Percentiles rank a stretch among this genome's conserved stretches.
Evolutionary conservation across 2,113 vertebrate genomes (phyloP).

Genomic region (Corythornis vintsioides): DNA sequence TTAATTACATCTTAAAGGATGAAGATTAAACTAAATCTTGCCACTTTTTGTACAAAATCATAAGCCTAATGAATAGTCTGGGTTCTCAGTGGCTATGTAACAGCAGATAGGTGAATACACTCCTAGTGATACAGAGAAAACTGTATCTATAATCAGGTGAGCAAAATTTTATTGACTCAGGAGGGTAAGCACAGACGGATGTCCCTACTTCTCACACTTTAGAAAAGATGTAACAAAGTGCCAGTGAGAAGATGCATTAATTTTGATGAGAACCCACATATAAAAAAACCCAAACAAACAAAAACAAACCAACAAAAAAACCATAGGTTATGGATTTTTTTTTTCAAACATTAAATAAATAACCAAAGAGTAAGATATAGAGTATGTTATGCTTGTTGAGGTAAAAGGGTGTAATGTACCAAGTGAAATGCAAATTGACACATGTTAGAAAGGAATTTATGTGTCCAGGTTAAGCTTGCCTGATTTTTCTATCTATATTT

Average conservation of each 20-base stretch:
- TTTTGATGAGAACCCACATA: neutral
- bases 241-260: neutral
- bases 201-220: neutral
- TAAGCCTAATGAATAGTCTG: neutral
- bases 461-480: neutral
- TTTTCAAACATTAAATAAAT: neutral
- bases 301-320: neutral
- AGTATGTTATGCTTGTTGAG: neutral
- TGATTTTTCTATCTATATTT: neutral
- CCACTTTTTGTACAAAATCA: neutral
- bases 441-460: neutral
- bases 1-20: neutral
- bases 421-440: neutral
- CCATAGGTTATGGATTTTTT: fast-evolving
- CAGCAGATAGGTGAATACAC: neutral
- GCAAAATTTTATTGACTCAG: neutral
- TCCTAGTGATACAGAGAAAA: neutral
- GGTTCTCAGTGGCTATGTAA: neutral
- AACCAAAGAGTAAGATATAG: neutral
- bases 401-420: neutral
- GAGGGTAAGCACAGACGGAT: neutral
- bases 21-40: neutral
- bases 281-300: neutral
- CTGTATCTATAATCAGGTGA: fast-evolving
- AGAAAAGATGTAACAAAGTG: neutral